A percentile compares a stretch with the other conserved stretches of the same genome.
Conservation (phyloP, 1,140 invertebrate species). For the Drosophila pandora region DNA sequence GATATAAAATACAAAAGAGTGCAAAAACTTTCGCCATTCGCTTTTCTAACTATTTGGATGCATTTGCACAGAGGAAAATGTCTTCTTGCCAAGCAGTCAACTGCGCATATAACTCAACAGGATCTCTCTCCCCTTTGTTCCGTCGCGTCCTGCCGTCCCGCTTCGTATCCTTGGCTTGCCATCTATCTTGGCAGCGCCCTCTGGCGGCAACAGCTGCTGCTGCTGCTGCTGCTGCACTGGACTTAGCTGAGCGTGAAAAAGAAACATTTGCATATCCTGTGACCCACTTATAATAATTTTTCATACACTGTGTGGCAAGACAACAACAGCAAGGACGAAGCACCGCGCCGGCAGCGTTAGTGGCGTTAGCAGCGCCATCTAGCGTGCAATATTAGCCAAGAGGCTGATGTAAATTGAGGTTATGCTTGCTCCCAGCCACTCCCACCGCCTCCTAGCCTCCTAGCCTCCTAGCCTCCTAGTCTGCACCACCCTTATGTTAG, state of each 20-base stretch:
- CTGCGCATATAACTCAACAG: conserved; percentile 67
- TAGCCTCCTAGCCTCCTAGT: too few species aligned
- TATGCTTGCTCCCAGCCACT: conserved; percentile 59
- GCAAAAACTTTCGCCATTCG: conserved; percentile 76
- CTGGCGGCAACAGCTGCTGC: conserved; percentile 49
- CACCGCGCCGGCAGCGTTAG: neutral
- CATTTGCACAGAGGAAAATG: conserved; percentile 64
- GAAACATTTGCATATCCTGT: conserved; percentile 82
- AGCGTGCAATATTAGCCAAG: conserved; percentile 56
- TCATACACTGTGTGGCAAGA: conserved; percentile 65
- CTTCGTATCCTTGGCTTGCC: conserved; percentile 23
- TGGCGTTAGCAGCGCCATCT: conserved; percentile 36
- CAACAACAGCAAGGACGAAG: conserved; percentile 21
- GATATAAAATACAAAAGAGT: conserved; percentile 56
- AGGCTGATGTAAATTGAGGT: conserved; percentile 61
- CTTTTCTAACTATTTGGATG: conserved; percentile 73
- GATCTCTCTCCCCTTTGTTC: conserved; percentile 9
- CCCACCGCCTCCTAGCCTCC: neutral
- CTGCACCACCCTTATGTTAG: neutral
- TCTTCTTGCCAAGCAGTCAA: conserved; percentile 66
- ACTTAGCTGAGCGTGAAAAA: conserved; percentile 75
- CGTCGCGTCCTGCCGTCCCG: neutral
- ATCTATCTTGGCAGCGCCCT: conserved; percentile 51
- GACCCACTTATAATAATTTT: conserved; percentile 82
- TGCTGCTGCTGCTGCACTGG: conserved; percentile 39